These are phyloP conservation scores for Hypocryptadius cinnamomeus DNA, from an alignment of 2,113 vertebrate genomes.

Conservation along the genomic window DNA sequence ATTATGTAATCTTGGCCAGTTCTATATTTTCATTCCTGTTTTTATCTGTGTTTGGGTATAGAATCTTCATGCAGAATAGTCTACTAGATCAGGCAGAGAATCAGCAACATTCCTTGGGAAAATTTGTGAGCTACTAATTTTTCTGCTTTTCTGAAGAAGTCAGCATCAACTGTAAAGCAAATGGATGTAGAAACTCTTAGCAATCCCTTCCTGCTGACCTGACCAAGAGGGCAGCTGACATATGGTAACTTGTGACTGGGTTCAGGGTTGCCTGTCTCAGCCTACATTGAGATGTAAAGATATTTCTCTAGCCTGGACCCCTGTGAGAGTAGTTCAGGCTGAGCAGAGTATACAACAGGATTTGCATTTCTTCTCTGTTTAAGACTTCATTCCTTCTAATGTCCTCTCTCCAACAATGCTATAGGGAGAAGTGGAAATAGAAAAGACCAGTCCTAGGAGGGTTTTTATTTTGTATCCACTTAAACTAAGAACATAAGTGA, in stretches of 20 bases:
- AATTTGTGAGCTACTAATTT: neutral
- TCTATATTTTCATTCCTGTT: neutral
- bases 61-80: neutral
- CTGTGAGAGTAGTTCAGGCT: neutral
- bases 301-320: neutral
- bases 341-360: neutral
- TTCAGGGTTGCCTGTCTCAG: neutral
- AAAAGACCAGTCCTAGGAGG: neutral
- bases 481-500: slow-evolving; percentile 40
- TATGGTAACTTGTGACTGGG: neutral
- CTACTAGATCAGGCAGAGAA: neutral
- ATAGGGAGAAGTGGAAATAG: neutral
- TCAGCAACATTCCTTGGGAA: neutral
- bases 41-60: neutral
- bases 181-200: neutral
- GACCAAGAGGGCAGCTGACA: neutral
- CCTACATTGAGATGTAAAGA: neutral
- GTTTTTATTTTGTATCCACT: neutral
- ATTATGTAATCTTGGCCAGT: neutral
- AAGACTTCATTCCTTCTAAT: neutral
- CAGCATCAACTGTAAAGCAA: neutral
- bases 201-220: neutral
- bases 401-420: neutral
- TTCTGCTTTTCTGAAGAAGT: neutral
- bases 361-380: neutral